Conservation (phyloP, 2,888 invertebrate genomes). For the Holacanthella duospinosa region DNA sequence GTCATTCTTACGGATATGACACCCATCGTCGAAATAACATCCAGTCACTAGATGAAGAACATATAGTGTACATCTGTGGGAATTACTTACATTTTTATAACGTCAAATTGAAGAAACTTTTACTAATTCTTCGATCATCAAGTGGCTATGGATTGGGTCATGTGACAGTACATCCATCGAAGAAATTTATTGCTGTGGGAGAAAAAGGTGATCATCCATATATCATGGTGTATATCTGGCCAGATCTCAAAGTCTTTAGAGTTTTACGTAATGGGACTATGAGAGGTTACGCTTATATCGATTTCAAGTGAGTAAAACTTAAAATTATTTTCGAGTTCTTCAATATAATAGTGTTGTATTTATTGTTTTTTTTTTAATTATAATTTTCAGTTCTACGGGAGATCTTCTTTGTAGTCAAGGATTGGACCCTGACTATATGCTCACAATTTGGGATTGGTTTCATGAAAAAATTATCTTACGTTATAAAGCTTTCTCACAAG, state of each 20-base stretch:
- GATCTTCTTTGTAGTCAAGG: constrained; percentile 70
- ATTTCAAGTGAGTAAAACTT: constrained; percentile 42
- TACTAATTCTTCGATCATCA: constrained; percentile 60
- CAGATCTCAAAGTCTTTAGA: constrained; percentile 60
- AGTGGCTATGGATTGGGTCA: constrained; percentile 73
- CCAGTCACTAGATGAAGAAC: constrained; percentile 60
- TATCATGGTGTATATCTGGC: constrained; percentile 75
- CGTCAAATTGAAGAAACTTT: constrained; percentile 50
- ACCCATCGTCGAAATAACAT: constrained; percentile 70
- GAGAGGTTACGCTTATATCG: constrained; percentile 57
- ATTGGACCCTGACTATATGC: constrained; percentile 71
- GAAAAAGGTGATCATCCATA: constrained; percentile 65
- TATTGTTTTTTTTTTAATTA: too few relatives aligned
- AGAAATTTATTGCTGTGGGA: constrained; percentile 62
- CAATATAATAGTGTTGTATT: background rate
- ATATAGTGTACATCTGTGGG: constrained; percentile 68
- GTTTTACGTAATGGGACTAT: constrained; percentile 67
- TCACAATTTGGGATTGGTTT: constrained; percentile 84
- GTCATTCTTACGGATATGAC: too few relatives aligned
- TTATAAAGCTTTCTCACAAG: constrained; percentile 71
- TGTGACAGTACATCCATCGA: constrained; percentile 52
- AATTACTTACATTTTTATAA: constrained; percentile 68
- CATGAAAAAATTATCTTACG: constrained; percentile 62
- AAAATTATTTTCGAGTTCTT: background rate
- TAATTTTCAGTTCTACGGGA: constrained; percentile 59